These are phyloP conservation scores for Drosophila macrospina DNA, from an alignment of 2,888 invertebrate species.

Conservation along the genomic window DNA sequence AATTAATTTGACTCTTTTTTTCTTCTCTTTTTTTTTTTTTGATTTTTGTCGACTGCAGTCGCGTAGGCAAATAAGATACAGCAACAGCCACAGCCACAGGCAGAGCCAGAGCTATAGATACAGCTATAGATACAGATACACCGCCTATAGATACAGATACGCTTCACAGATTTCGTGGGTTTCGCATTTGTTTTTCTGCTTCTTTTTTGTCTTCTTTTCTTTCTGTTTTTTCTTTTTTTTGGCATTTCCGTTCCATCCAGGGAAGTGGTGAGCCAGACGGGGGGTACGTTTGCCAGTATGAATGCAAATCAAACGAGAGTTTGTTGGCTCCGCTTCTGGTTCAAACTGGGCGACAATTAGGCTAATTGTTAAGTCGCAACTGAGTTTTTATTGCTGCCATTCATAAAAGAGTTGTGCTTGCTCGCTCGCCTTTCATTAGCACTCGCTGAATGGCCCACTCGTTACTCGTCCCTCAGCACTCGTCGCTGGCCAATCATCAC, in stretches of 20 bases:
- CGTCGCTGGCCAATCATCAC: not conserved
- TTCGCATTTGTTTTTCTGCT: slow-evolving; percentile 28
- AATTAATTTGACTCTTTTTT: slow-evolving; percentile 64
- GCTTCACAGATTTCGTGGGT: slow-evolving; percentile 71
- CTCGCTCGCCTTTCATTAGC: slow-evolving; percentile 47
- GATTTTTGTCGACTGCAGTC: slow-evolving; percentile 35
- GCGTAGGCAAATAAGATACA: slow-evolving; percentile 76
- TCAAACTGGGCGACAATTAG: slow-evolving; percentile 28
- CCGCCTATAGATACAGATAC: slow-evolving; percentile 49
- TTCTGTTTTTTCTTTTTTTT: slow-evolving; percentile 30
- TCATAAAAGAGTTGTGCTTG: not conserved
- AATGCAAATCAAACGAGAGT: slow-evolving; percentile 52
- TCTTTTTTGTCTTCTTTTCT: slow-evolving; percentile 5
- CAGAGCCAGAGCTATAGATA: slow-evolving; percentile 25
- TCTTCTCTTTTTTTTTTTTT: no score
- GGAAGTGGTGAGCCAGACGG: not conserved
- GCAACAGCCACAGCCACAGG: slow-evolving; percentile 26
- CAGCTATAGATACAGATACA: slow-evolving; percentile 45
- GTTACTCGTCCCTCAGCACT: slow-evolving; percentile 3
- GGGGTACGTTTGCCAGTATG: slow-evolving; percentile 24
- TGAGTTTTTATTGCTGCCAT: slow-evolving; percentile 12
- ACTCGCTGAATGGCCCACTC: slow-evolving; percentile 16
- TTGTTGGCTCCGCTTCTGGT: slow-evolving; percentile 45
- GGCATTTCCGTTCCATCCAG: slow-evolving; percentile 63
- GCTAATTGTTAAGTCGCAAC: slow-evolving; percentile 22